phyloP scores from a whole-genome alignment of 2,113 vertebrate species.

The Notarius lentiginosus region DNA sequence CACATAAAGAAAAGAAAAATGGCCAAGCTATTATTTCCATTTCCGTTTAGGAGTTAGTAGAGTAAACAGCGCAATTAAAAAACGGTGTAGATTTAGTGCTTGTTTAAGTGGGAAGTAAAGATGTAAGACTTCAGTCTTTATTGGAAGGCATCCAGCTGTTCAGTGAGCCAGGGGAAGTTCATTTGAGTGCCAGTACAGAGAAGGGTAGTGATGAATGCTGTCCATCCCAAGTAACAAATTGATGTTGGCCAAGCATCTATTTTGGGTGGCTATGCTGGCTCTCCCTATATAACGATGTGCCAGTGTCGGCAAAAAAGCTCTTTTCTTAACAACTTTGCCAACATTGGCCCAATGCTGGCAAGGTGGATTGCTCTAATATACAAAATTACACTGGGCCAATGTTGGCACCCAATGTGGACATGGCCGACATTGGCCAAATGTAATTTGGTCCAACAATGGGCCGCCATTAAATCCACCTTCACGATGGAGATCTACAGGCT shows the following conservation, averaged over 20 bases:
- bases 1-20: neutral
- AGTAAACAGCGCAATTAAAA: too few species aligned
- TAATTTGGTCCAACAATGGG: too few species aligned
- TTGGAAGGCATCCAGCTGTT: neutral
- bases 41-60: neutral
- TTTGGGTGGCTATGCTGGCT: neutral
- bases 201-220: neutral
- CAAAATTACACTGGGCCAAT: neutral
- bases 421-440: too few species aligned
- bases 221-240: neutral
- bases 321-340: neutral
- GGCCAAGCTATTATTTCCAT: neutral
- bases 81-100: neutral
- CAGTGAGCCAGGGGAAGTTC: neutral
- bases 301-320: neutral
- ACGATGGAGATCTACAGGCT: too few species aligned
- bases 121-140: neutral
- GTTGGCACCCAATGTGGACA: neutral
- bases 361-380: neutral
- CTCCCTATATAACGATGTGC: neutral
- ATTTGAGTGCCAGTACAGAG: neutral
- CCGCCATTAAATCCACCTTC: too few species aligned
- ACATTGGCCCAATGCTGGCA: neutral
- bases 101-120: neutral
- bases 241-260: neutral